Percentiles rank a stretch among this genome's conserved stretches.
Conservation (phyloP, 2,797 vertebrate genomes). For the Rallus crepitans region DNA sequence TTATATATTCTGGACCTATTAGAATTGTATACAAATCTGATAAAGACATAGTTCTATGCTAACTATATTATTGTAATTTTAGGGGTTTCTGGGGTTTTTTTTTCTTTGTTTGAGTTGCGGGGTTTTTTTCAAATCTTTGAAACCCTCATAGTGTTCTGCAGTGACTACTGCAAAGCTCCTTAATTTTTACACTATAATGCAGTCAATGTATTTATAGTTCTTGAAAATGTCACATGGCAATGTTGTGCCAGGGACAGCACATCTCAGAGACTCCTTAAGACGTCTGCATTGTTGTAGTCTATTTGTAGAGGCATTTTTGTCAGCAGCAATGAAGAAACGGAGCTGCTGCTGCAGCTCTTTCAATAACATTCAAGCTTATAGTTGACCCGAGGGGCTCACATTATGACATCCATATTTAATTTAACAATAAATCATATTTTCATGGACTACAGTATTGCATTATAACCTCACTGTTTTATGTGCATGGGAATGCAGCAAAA, state of each 20-base stretch:
- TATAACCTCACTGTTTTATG: constrained; percentile 23
- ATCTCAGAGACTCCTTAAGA: constrained; percentile 53
- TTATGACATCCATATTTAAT: constrained; percentile 63
- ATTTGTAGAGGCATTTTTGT: constrained; percentile 55
- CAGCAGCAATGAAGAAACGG: constrained; percentile 27
- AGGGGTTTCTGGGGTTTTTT: background rate
- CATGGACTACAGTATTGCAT: constrained; percentile 8
- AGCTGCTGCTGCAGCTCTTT: constrained; percentile 27
- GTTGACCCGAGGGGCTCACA: constrained; percentile 24
- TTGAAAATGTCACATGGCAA: constrained; percentile 56
- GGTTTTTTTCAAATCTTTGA: background rate
- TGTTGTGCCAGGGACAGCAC: constrained; percentile 53
- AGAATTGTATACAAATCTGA: background rate
- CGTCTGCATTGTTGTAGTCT: constrained; percentile 53
- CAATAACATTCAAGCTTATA: constrained; percentile 20
- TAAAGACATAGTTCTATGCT: background rate
- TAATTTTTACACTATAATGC: constrained; percentile 60
- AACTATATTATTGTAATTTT: background rate
- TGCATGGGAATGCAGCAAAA: constrained; percentile 50
- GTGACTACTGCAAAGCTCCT: constrained; percentile 59
- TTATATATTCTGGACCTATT: background rate
- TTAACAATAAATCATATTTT: constrained; percentile 70
- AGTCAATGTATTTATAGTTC: constrained; percentile 70
- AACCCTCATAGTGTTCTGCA: background rate
- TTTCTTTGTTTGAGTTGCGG: background rate